Evolutionary conservation across 2,113 vertebrate species (phyloP), one percentile per base, ranked within the genome.

Genomic region (Pterocles gutturalis): DNA sequence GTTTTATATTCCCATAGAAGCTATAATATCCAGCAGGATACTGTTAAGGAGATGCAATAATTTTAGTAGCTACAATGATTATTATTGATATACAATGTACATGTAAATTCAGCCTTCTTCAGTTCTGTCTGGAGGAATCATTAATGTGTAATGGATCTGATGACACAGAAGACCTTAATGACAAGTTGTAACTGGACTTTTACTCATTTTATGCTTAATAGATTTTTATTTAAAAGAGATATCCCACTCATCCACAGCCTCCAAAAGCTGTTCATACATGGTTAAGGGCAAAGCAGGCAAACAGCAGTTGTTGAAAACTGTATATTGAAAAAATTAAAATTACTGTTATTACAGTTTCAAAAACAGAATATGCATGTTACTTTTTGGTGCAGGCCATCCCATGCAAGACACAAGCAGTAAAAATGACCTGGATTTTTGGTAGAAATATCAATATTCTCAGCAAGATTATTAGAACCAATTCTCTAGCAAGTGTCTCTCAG

Each of bases 1-100:
- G 17, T 53, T 97, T 97, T 92, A 85, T 92, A 86, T 92, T 94
- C 89, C 85, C 73, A 86, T 17, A 36, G 48, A 79, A 88, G 54
- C 33, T 69, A 38, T 69, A 85, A 93, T 89, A 95, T 34, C 58
- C 83, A 81, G 86, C 69, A 80, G 11, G 26, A 46, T 90, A 38
- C n/a, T 71, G 26, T 72, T 87, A 91, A 75, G 75, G 36, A 71
- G 70, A 29, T 25, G 10, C 11, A 48, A 66, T 91, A 58, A 69
- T 89, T 95, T 93, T 75, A 84, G 17, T 71, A 62, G 80, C 88
- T 86, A 46, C 46, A 62, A 6, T 71, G 62, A 80, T 71, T 89
- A 85, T 77, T 69, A 51, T 85, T 81, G 46, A 89, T 96, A 73
- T 90, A 49, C 28, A 79, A 36, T 61, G 29, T 54, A 65, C 60